Conservation (phyloP, 2,888 invertebrate genomes). For the Drosophila buzzatii region DNA sequence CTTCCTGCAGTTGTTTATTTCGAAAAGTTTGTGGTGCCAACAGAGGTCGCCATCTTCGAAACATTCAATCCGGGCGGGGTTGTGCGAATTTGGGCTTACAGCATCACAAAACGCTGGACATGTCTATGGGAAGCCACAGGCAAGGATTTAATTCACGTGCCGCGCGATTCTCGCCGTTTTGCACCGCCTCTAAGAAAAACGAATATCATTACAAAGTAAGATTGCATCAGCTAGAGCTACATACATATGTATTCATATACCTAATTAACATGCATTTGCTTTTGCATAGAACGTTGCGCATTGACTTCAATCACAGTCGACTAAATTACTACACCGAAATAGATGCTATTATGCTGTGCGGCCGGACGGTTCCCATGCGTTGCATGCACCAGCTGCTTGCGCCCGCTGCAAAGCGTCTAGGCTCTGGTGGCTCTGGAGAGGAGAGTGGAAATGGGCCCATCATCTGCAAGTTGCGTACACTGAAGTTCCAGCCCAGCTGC, state of each 20-base stretch:
- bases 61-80: constrained; percentile 95
- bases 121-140: constrained; percentile 90
- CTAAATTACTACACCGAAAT: constrained; percentile 95
- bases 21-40: constrained; percentile 84
- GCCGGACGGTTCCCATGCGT: constrained; percentile 85
- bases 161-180: constrained; percentile 90
- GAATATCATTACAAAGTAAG: constrained; percentile 85
- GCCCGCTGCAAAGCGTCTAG: constrained; percentile 6
- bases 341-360: constrained; percentile 93
- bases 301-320: constrained; percentile 94
- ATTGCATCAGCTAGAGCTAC: not conserved
- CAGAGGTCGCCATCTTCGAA: constrained; percentile 90
- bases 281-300: constrained; percentile 88
- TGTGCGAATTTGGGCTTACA: constrained; percentile 91
- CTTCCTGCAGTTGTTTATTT: constrained; percentile 82
- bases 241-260: not conserved
- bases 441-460: constrained; percentile 78
- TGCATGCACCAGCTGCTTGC: constrained; percentile 71
- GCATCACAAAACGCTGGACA: constrained; percentile 87
- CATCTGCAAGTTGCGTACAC: constrained; percentile 82
- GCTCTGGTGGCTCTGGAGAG: not conserved
- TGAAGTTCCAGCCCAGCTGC: constrained; percentile 82
- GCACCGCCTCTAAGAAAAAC: constrained; percentile 89
- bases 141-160: constrained; percentile 62
- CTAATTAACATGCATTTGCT: constrained; percentile 13